Evolutionary conservation across 2,113 vertebrate genomes (phyloP), one percentile per base, ranked within the genome.

Genomic region (Cyanistes caeruleus): DNA sequence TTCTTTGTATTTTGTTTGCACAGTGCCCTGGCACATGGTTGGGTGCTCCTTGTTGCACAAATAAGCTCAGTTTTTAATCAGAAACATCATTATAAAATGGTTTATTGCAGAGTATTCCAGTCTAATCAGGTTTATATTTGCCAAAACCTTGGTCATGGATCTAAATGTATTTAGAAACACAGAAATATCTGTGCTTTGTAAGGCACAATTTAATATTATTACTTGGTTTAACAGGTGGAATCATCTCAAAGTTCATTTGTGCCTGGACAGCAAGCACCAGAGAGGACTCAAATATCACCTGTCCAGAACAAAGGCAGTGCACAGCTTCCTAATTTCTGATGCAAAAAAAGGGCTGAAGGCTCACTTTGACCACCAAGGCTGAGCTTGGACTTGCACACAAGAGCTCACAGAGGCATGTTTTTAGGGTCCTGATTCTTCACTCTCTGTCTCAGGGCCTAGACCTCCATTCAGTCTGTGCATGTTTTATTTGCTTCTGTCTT

Each of bases 311-410:
- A 77, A 87, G 19, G 8, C 19, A 70, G 13, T 6, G 2, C 11
- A 22, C 7, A 18, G 1, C 20, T 83, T 72, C 56, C 16, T 33
- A 15, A 35, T 68, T 76, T 75, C 44, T 88, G 13, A 15, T 46
- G 56, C 46, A 14, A 55, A 53, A 39, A 41, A 37, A 7, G 5
- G 19, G 9, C 37, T 81, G 43, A 74, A 60, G 14, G 10, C 37
- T 92, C 2, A 1, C 3, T 84, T 37, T 0, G 2, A 30, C 12
- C 2, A 1, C 27, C 18, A n/a, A 67, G 72, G 17, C 15, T 10
- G 7, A 44, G n/a, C 19, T n/a, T 59, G 28, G 15, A 28, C 53
- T 59, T 30, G 22, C 16, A 44, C 53, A 13, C 4, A 55, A 56
- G 46, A 65, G 4, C 24, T 37, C 46, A 14, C 5, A 35, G 24